Base-by-base conservation (phyloP, 2,888 invertebrate species). In the Agonopterix subpropinquella region DNA sequence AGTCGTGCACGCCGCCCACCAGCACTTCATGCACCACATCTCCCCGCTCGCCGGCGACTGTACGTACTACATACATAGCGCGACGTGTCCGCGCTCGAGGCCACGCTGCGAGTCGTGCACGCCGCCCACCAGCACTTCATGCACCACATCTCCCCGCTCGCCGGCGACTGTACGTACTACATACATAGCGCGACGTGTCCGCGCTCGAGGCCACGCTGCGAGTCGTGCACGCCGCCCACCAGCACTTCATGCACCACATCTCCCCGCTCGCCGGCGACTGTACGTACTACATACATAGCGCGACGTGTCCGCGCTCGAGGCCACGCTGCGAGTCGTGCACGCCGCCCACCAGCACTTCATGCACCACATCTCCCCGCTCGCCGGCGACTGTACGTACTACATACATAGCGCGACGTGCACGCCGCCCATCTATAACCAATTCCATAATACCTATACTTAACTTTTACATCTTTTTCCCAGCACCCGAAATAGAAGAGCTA, bases 121-220 rank as follows among this genome's bases (percentile, higher is more conserved):
- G 90, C 91, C 43, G 92, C 96, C 39, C 97, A 97, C 73, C 88
- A 90, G 41, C 92, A 92, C 53, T 96, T 94, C 78, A 91, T 94
- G 69, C 89, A 88, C 58, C 92, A 90, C 67, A 80, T 95, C 53
- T 79, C 90, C 44, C 87, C 91, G 45, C 86, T 92, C 1, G 80
- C 88, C 10, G 89, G 91, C 2, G 78, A 90, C 45, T 89, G 89
- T 89, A 39, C 43, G 67, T 58, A 18, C 18, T 18, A 4, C 18
- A 18, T 18, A 18, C 18, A 18, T 18, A 98, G 82, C 90, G 92
- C 51, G 97, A 98, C 79, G 94, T 97, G 61, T 89, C 93, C 15
- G 96, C 96, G 10, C 91, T 98, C 82, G 97, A 98, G 77, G 97
- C 97, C 67, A 97, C 97, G 1, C 80, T 98, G 63, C 91, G 93